Percentiles rank a stretch among this genome's conserved stretches.
Evolutionary conservation across 2,113 vertebrate genomes (phyloP).

Genomic region (Dendropsophus ebraccatus): DNA sequence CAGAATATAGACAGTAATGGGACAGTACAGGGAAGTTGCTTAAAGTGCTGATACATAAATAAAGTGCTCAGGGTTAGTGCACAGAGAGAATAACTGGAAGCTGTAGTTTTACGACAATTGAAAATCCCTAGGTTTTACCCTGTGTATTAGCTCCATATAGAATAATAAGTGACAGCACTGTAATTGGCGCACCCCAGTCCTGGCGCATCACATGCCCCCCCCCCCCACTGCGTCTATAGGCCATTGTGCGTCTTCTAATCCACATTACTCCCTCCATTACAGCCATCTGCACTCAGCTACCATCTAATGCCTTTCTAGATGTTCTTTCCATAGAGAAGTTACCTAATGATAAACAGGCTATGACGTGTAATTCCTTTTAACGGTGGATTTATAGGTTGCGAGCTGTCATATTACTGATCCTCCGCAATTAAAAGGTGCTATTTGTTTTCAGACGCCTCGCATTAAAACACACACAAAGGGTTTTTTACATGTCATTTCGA

Average conservation of each 20-base stretch:
- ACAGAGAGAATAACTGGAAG: too few relatives aligned
- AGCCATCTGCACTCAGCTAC: neutral
- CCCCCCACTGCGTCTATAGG: neutral
- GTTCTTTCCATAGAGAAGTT: neutral
- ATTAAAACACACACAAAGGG: conserved; percentile 40
- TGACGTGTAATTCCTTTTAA: neutral
- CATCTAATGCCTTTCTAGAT: neutral
- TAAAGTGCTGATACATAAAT: too few relatives aligned
- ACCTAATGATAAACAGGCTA: neutral
- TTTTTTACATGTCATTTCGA: conserved; percentile 47
- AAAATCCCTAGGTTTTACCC: too few relatives aligned
- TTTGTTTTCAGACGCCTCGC: conserved; percentile 37
- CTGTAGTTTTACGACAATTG: too few relatives aligned
- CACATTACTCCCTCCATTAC: neutral
- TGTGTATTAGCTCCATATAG: too few relatives aligned
- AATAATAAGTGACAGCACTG: neutral
- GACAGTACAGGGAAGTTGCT: too few relatives aligned
- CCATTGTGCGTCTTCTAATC: neutral
- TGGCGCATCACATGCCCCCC: neutral
- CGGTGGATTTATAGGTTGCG: conserved; percentile 13
- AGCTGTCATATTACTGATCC: conserved; percentile 21
- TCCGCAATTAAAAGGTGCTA: conserved; percentile 36
- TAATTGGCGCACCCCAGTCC: neutral
- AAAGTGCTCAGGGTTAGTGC: too few relatives aligned
- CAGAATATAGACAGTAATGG: neutral